Evolutionary conservation across 2,888 invertebrate species (phyloP).

Genomic region (Cybosia mesomella): DNA sequence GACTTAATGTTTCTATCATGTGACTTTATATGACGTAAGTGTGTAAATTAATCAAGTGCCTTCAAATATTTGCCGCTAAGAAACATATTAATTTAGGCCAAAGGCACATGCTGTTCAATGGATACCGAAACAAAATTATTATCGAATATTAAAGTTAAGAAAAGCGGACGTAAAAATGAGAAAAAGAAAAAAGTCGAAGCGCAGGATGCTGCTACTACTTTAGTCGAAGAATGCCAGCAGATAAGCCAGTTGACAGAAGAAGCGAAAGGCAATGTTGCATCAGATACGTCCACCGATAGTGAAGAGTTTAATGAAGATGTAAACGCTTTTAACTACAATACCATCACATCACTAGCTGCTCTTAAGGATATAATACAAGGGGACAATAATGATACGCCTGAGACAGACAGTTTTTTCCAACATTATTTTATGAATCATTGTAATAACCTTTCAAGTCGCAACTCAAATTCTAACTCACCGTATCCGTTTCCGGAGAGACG

Average conservation of each 20-base stretch:
- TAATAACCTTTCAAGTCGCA: conserved; percentile 89
- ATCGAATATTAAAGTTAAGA: conserved; percentile 66
- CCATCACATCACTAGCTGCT: conserved; percentile 89
- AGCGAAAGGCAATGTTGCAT: conserved; percentile 55
- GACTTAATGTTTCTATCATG: conserved; percentile 66
- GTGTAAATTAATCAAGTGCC: conserved; percentile 48
- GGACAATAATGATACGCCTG: conserved; percentile 85
- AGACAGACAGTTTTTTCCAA: conserved; percentile 89
- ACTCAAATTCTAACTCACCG: conserved; percentile 72
- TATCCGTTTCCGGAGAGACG: conserved; percentile 88
- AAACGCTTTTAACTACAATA: conserved; percentile 90
- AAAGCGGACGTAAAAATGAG: conserved; percentile 74
- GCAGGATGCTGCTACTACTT: conserved; percentile 51
- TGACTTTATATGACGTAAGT: conserved; percentile 73
- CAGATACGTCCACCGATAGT: conserved; percentile 87
- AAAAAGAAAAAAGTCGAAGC: conserved; percentile 75
- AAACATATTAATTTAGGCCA: conserved; percentile 55
- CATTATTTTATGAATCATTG: conserved; percentile 92
- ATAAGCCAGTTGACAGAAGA: conserved; percentile 60
- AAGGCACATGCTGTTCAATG: conserved; percentile 77
- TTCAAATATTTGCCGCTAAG: conserved; percentile 54
- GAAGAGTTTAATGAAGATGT: conserved; percentile 83
- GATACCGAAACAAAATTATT: conserved; percentile 71
- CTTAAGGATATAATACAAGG: conserved; percentile 90
- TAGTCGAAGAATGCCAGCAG: conserved; percentile 61